Evolutionary conservation across 2,797 vertebrate genomes (phyloP).

Genomic region (Amniataba percoides): DNA sequence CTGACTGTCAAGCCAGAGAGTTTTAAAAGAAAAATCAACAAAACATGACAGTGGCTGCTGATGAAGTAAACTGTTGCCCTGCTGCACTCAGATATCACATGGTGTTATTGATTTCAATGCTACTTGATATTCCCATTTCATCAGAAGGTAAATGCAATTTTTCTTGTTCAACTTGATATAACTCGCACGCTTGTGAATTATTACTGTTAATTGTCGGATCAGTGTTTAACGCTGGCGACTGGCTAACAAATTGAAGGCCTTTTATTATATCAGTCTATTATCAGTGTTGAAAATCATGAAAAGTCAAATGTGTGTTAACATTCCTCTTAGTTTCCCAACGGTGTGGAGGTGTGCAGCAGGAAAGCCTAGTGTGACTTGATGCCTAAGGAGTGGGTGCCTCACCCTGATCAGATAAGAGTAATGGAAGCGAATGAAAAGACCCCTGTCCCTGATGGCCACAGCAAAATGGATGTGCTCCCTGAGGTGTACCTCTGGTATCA

Average conservation of each 20-base stretch:
- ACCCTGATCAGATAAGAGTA: slow-evolving; percentile 85
- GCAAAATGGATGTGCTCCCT: slow-evolving; percentile 84
- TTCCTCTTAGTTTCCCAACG: slow-evolving; percentile 45
- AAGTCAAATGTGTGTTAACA: slow-evolving; percentile 36
- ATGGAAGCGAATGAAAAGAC: slow-evolving; percentile 84
- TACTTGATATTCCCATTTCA: neutral
- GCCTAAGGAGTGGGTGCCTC: slow-evolving; percentile 73
- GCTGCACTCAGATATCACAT: neutral
- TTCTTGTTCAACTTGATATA: neutral
- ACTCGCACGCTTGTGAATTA: neutral
- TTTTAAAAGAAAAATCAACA: neutral
- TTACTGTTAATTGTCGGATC: neutral
- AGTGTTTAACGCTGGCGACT: neutral
- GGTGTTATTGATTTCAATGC: neutral
- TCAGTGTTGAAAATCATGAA: neutral
- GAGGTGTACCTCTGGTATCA: slow-evolving; percentile 83
- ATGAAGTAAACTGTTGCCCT: neutral
- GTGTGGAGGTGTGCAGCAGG: slow-evolving; percentile 51
- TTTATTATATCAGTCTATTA: slow-evolving; percentile 19
- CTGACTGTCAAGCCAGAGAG: neutral
- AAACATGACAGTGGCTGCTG: neutral
- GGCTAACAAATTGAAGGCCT: neutral
- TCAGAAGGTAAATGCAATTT: neutral
- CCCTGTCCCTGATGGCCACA: slow-evolving; percentile 80
- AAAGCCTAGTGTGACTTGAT: slow-evolving; percentile 59